A percentile compares a stretch with the other conserved stretches of the same genome.
Evolutionary conservation across 2,888 invertebrate species (phyloP).

Genomic region (Plagodis dolabraria): DNA sequence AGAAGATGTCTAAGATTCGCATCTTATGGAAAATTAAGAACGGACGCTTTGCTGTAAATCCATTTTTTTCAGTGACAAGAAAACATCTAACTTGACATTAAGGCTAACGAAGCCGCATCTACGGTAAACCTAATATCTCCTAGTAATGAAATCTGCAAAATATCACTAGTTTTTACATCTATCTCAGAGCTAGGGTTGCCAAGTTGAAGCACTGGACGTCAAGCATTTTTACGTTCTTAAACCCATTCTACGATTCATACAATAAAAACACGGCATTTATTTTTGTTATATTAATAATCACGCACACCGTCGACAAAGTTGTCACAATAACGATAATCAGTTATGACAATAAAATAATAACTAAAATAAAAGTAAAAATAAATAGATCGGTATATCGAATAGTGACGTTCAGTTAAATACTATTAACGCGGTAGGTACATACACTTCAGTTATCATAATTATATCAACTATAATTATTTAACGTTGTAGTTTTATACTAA

Average conservation of each 20-base stretch:
- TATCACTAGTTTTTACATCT: no score
- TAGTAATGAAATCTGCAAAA: no score
- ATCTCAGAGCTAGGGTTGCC: no score
- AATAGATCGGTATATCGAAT: slow-evolving; percentile 36
- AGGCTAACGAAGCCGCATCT: no score
- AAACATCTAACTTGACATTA: no score
- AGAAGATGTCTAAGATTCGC: no score
- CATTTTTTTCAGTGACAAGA: no score
- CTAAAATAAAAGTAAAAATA: slow-evolving; percentile 34
- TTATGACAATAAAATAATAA: slow-evolving; percentile 26
- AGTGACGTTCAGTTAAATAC: slow-evolving; percentile 38
- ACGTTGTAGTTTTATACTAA: slow-evolving; percentile 62
- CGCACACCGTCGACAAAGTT: slow-evolving; percentile 6
- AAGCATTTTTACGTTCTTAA: no score
- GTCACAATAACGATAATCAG: slow-evolving; percentile 18
- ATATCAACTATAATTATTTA: slow-evolving; percentile 43
- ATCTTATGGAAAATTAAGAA: no score
- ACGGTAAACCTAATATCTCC: no score
- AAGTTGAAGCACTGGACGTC: no score
- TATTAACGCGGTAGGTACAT: slow-evolving; percentile 41
- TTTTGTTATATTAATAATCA: slow-evolving; percentile 4
- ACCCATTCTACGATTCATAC: slow-evolving; percentile 1
- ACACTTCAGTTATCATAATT: slow-evolving; percentile 55
- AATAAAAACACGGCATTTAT: neutral
- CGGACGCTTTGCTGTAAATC: no score